Conservation (phyloP, 2,888 invertebrate genomes). For the Ectobius pallidus region DNA sequence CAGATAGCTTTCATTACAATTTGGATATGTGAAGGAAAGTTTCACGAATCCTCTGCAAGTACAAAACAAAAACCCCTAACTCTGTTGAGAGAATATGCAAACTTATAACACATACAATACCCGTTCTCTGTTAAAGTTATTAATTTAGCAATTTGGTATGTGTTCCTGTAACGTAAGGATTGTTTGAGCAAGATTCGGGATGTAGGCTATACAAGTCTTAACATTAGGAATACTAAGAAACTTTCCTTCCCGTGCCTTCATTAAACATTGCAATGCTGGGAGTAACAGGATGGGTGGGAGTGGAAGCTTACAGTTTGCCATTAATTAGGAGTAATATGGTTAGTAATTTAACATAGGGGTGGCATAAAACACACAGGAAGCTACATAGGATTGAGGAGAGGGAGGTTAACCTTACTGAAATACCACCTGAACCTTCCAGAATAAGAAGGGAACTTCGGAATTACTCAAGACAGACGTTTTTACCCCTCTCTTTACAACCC, state of each 20-base stretch:
- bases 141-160: neutral
- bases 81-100: too few species aligned
- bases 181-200: neutral
- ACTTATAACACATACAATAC: too few species aligned
- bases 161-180: neutral
- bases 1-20: too few species aligned
- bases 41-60: too few species aligned
- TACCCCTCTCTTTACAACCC: conserved; percentile 29
- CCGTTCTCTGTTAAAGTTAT: too few species aligned
- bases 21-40: too few species aligned
- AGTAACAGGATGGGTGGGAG: conserved; percentile 15
- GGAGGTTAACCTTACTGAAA: conserved; percentile 37
- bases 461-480: conserved; percentile 30
- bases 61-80: too few species aligned
- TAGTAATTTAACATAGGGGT: conserved; percentile 41
- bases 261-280: conserved; percentile 18
- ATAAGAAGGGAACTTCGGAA: conserved; percentile 21
- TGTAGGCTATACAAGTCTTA: too few species aligned
- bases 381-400: conserved; percentile 12
- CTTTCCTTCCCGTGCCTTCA: conserved; percentile 7
- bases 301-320: conserved; percentile 33
- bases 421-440: conserved; percentile 39
- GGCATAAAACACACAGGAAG: conserved; percentile 35
- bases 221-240: neutral
- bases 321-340: conserved; percentile 43